Evolutionary conservation across 2,797 vertebrate species (phyloP).

Genomic region (Melanotaenia nigrans): DNA sequence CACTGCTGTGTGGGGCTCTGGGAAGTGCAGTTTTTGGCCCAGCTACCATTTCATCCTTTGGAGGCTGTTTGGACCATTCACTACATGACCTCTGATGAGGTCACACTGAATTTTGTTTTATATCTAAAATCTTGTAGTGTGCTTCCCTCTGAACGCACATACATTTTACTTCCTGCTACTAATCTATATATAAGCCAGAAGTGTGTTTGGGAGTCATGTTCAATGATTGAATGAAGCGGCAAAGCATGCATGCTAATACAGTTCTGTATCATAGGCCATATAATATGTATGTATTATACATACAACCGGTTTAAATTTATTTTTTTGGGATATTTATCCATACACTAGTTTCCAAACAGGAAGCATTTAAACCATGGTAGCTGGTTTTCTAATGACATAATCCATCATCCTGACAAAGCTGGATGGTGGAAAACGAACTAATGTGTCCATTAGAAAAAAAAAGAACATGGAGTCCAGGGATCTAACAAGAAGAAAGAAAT

Average conservation of each 20-base stretch:
- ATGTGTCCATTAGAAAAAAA: not conserved
- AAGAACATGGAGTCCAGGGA: not conserved
- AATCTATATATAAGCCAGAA: not conserved
- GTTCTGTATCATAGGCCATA: not conserved
- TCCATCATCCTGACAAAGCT: not conserved
- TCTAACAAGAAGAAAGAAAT: not conserved
- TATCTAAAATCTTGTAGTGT: too few species aligned
- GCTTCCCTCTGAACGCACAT: too few species aligned
- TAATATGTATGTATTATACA: too few species aligned
- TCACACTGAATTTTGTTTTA: too few species aligned
- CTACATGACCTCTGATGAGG: too few species aligned
- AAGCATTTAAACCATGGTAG: not conserved
- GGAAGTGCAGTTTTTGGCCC: too few species aligned
- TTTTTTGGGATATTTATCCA: not conserved
- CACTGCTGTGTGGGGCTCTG: too few species aligned
- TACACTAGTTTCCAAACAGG: not conserved
- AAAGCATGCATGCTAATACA: not conserved
- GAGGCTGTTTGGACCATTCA: too few species aligned
- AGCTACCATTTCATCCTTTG: too few species aligned
- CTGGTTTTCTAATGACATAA: not conserved
- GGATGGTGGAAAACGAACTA: not conserved
- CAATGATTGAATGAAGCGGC: not conserved
- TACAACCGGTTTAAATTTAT: not conserved
- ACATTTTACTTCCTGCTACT: not conserved
- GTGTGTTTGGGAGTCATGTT: not conserved